Evolutionary conservation across 2,113 vertebrate species (phyloP).

Genomic region (Tachysurus fulvidraco): DNA sequence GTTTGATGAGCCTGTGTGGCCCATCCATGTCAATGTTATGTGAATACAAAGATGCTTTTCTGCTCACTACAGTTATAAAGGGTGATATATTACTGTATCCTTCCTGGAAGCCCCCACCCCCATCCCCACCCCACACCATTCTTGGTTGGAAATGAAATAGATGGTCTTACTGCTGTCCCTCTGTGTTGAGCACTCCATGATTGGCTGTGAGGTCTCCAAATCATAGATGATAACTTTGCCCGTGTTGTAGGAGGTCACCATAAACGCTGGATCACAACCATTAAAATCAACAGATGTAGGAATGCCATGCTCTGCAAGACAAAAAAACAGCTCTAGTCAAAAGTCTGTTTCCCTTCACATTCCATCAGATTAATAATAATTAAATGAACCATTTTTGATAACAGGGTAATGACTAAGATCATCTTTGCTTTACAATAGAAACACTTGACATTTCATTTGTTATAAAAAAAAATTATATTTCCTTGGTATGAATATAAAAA

Average conservation of each 20-base stretch:
- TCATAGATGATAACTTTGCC: constrained; percentile 90
- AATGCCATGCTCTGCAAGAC: constrained; percentile 81
- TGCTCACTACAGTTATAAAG: too few relatives aligned
- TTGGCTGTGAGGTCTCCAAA: constrained; percentile 90
- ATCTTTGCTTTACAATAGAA: not conserved
- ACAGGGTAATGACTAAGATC: not conserved
- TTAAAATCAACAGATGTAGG: constrained; percentile 95
- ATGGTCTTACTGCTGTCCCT: constrained; percentile 82
- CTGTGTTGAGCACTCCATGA: constrained; percentile 86
- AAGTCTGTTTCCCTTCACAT: not conserved
- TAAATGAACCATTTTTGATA: too few relatives aligned
- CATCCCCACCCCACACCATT: too few relatives aligned
- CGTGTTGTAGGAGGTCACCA: constrained; percentile 89
- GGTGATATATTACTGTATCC: too few relatives aligned
- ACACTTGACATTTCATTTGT: not conserved
- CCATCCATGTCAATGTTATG: too few relatives aligned
- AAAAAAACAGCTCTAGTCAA: not conserved
- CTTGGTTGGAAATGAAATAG: constrained; percentile 6
- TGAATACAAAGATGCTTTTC: too few relatives aligned
- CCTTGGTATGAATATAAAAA: too few relatives aligned
- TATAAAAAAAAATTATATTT: not conserved
- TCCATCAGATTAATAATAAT: not conserved
- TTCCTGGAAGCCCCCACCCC: too few relatives aligned
- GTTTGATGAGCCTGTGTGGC: too few relatives aligned
- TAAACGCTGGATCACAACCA: constrained; percentile 94